phyloP scores from a whole-genome alignment of 2,888 invertebrate species.

The Caradrina clavipalpis region DNA sequence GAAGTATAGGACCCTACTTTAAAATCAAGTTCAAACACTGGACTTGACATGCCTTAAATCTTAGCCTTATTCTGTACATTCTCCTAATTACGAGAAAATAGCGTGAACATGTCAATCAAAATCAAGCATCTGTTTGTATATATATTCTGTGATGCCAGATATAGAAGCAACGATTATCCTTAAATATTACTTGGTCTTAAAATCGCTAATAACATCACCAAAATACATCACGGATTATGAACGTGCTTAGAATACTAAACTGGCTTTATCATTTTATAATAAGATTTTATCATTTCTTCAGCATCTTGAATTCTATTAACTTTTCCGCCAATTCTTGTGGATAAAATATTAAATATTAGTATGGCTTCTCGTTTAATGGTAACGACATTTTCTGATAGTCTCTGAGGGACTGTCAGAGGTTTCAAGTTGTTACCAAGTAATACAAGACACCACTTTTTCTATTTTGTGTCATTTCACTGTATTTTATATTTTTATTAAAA shows the following conservation, averaged over 20 bases:
- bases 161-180: neutral
- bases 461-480: neutral
- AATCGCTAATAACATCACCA: slow-evolving; percentile 7
- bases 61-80: neutral
- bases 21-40: no score
- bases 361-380: slow-evolving; percentile 4
- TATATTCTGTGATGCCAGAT: neutral
- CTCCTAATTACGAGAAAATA: neutral
- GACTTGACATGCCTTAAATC: no score
- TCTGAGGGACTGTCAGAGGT: neutral
- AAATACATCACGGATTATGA: slow-evolving; percentile 6
- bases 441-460: neutral
- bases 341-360: slow-evolving; percentile 28
- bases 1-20: no score
- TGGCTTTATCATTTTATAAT: slow-evolving; percentile 5
- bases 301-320: slow-evolving; percentile 24
- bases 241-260: slow-evolving; percentile 2
- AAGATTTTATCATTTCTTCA: slow-evolving; percentile 26
- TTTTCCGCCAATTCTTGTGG: slow-evolving; percentile 1
- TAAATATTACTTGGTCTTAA: neutral
- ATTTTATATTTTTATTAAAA: neutral
- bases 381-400: neutral
- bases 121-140: slow-evolving; percentile 1
- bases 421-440: neutral
- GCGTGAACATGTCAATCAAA: neutral